Base-by-base conservation (phyloP, 2,888 invertebrate genomes). In the Ophioninae sp. region DNA sequence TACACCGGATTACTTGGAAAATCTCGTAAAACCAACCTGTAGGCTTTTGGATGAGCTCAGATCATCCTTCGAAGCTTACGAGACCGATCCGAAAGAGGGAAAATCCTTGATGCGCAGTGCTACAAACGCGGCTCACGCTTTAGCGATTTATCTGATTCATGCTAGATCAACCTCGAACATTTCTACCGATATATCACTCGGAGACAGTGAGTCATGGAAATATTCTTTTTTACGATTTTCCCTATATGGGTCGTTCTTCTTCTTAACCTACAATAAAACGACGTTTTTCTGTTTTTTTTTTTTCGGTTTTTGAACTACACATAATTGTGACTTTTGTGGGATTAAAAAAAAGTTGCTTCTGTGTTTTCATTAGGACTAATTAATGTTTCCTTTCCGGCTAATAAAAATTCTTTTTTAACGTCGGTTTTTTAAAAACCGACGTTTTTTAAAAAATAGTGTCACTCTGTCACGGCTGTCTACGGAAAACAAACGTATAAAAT, bases 101-200 rank as follows among this genome's bases (percentile, higher is more conserved):
- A 88, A 92, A 87, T 86, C 92, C 81, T 90, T 94, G 20, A 90
- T 93, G 61, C 93, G 93, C 56, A 90, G 91, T 85, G 92, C 95
- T 22, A 94, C 93, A 87, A 93, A 93, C 82, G 93, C 95, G 81
- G 94, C 95, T 6, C 95, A 96, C 91, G 93, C 94, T 71, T 91
- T 95, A 71, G 94, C 95, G 6, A 94, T 94, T 73, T 95, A 95
- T 89, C 94, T 97, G 85, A 93, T 96, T 69, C 95, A 96, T 87
- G 96, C 96, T n/a, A 95, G 96, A 91, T 96, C 96, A 1, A 96
- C 96, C 9, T 95, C 96, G 3, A 96, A 97, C 91, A 95, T 95
- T 0, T 95, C 96, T 65, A 95, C 96, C 39, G 96, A 95, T 89
- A 95, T 95, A 86, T 94, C 94, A 76, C 94, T 94, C 89, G 95